Percentiles rank a stretch among this genome's conserved stretches.
Conservation (phyloP, 2,113 vertebrate species). For the Mugil cephalus region DNA sequence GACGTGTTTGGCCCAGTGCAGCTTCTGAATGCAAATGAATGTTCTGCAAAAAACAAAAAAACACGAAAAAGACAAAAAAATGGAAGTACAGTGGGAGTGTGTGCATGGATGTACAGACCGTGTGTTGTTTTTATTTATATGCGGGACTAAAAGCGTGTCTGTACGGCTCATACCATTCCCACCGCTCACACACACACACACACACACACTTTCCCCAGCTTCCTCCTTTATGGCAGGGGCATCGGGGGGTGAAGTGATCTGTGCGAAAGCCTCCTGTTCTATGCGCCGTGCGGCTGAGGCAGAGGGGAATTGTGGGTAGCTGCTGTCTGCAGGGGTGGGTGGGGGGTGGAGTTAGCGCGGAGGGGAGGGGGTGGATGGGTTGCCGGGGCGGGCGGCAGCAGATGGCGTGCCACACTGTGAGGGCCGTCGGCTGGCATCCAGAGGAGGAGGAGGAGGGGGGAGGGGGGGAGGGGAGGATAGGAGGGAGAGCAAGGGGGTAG, state of each 20-base stretch:
- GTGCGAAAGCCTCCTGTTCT: slow-evolving; percentile 84
- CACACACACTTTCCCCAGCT: slow-evolving; percentile 56
- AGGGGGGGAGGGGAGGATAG: slow-evolving; percentile 17
- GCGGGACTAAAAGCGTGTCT: slow-evolving; percentile 47
- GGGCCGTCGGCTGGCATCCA: slow-evolving; percentile 87
- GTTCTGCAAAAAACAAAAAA: slow-evolving; percentile 49
- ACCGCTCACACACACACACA: slow-evolving; percentile 25
- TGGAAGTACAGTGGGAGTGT: background rate
- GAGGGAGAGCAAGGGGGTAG: background rate
- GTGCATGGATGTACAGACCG: slow-evolving; percentile 9
- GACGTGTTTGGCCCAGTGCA: background rate
- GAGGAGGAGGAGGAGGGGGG: slow-evolving; percentile 73
- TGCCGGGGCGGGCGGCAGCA: slow-evolving; percentile 79
- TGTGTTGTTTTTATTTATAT: slow-evolving; percentile 55
- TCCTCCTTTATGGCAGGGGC: slow-evolving; percentile 76
- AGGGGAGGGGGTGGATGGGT: slow-evolving; percentile 65
- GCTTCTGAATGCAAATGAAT: slow-evolving; percentile 16
- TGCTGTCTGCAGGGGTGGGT: slow-evolving; percentile 78
- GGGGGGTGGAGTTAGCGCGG: slow-evolving; percentile 42
- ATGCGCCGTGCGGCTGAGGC: slow-evolving; percentile 75
- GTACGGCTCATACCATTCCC: slow-evolving; percentile 22
- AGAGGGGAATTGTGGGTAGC: slow-evolving; percentile 84
- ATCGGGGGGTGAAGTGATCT: slow-evolving; percentile 84
- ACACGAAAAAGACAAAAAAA: background rate
- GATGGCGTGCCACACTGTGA: slow-evolving; percentile 85